phyloP scores from a whole-genome alignment of 2,113 vertebrate species.

The Galeopterus variegatus region DNA sequence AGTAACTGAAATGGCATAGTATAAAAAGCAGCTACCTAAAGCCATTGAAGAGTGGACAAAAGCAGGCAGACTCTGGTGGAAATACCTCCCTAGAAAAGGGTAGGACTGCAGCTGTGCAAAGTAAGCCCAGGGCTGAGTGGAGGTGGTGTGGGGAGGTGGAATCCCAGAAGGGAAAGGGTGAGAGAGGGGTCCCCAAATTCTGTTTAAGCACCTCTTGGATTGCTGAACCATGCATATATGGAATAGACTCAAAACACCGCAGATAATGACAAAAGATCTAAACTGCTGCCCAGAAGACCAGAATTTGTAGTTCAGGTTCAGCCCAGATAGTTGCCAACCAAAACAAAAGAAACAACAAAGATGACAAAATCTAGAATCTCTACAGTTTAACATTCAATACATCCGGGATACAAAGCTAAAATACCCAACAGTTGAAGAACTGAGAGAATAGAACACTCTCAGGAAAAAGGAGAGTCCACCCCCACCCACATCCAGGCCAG shows the following conservation, averaged over 20 bases:
- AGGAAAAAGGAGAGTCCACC: not conserved
- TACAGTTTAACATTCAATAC: not conserved
- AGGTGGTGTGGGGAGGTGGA: not conserved
- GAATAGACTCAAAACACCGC: not conserved
- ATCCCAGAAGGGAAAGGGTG: not conserved
- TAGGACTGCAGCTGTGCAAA: not conserved
- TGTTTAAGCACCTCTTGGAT: accelerated
- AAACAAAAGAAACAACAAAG: not conserved
- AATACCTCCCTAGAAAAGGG: not conserved
- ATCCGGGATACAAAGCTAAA: not conserved
- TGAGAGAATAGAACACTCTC: not conserved
- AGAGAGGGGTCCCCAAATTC: not conserved
- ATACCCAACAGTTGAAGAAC: not conserved
- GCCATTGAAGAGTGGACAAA: not conserved
- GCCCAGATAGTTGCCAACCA: not conserved
- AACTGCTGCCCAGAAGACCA: not conserved
- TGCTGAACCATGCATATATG: accelerated
- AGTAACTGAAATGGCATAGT: not conserved
- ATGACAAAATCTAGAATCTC: not conserved
- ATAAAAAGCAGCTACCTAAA: not conserved
- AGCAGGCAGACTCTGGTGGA: not conserved
- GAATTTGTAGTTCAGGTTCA: not conserved
- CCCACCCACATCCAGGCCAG: too few species aligned
- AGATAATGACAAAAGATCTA: not conserved
- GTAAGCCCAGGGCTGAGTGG: not conserved